These are phyloP conservation scores for Reticulitermes speratus DNA, from an alignment of 1,140 invertebrate species.

Conservation along the genomic window DNA sequence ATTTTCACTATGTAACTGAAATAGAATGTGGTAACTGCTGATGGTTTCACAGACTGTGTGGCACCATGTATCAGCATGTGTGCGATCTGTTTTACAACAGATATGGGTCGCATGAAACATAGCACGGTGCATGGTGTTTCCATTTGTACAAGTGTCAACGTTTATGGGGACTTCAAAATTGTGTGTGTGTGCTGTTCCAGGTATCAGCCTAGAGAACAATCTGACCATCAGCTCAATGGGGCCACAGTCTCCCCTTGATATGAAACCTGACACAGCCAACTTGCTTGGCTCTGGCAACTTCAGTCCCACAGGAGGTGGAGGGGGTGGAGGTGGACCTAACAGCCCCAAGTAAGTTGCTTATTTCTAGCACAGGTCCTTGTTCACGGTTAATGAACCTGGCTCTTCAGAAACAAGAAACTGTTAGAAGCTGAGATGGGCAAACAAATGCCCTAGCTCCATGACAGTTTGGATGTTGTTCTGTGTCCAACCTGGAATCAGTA, in stretches of 20 bases:
- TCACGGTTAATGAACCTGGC: no score
- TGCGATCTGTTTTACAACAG: no score
- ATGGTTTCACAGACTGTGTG: no score
- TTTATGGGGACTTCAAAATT: no score
- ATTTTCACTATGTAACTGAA: no score
- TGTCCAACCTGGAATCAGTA: no score
- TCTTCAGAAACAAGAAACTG: no score
- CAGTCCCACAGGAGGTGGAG: slow-evolving; percentile 53
- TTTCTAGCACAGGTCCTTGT: not conserved
- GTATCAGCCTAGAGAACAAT: slow-evolving; percentile 67
- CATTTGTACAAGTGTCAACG: no score
- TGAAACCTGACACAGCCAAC: slow-evolving; percentile 83
- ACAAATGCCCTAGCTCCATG: not conserved
- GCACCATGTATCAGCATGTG: no score
- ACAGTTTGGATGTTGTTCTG: not conserved
- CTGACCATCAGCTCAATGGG: slow-evolving; percentile 66
- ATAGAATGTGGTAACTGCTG: no score
- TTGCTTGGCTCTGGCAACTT: slow-evolving; percentile 63
- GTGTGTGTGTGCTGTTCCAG: slow-evolving; percentile 47
- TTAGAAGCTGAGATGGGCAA: not conserved
- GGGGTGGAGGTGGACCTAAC: slow-evolving; percentile 54
- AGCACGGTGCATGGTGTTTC: no score
- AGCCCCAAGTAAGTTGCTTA: slow-evolving; percentile 59
- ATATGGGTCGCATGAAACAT: no score
- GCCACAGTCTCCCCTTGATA: slow-evolving; percentile 77